These are phyloP conservation scores for Drosophila subpulchrella DNA, from an alignment of 1,140 invertebrate species.

Conservation along the genomic window DNA sequence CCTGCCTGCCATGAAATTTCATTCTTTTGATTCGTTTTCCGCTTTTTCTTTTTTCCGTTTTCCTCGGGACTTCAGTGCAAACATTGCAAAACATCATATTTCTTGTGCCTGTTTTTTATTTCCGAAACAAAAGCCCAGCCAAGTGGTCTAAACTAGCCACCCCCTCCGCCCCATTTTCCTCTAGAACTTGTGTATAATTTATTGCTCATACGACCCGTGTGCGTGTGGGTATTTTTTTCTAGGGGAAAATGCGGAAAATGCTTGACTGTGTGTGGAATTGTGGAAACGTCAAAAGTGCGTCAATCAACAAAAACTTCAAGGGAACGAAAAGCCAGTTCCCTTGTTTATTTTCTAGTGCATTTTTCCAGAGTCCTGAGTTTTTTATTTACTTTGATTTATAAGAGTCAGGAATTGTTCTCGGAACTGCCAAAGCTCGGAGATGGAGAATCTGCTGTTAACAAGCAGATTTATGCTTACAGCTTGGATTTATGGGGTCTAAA, in stretches of 20 bases:
- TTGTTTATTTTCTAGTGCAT: constrained; percentile 16
- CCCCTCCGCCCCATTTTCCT: not conserved
- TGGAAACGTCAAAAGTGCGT: constrained; percentile 74
- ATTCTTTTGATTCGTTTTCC: constrained; percentile 39
- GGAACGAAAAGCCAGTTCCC: constrained; percentile 5
- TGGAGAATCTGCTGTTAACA: constrained; percentile 39
- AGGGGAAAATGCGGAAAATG: constrained; percentile 18
- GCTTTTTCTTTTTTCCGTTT: constrained; percentile 8
- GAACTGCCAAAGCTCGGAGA: constrained; percentile 3
- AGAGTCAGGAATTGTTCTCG: constrained; percentile 26
- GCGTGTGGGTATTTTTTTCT: constrained; percentile 13
- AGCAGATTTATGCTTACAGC: constrained; percentile 33
- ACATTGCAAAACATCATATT: constrained; percentile 65
- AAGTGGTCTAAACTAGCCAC: constrained; percentile 26
- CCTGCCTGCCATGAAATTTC: constrained; percentile 42
- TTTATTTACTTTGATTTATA: constrained; percentile 50
- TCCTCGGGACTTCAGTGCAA: constrained; percentile 21
- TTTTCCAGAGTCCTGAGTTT: constrained; percentile 20
- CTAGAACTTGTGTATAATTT: constrained; percentile 68
- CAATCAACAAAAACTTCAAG: constrained; percentile 66
- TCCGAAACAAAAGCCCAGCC: constrained; percentile 61
- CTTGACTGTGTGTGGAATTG: constrained; percentile 38
- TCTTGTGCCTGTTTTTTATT: constrained; percentile 79
- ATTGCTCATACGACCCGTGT: constrained; percentile 66
- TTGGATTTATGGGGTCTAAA: constrained; percentile 35